Evolutionary conservation across 2,888 invertebrate genomes (phyloP).

Genomic region (Amorpha juglandis): DNA sequence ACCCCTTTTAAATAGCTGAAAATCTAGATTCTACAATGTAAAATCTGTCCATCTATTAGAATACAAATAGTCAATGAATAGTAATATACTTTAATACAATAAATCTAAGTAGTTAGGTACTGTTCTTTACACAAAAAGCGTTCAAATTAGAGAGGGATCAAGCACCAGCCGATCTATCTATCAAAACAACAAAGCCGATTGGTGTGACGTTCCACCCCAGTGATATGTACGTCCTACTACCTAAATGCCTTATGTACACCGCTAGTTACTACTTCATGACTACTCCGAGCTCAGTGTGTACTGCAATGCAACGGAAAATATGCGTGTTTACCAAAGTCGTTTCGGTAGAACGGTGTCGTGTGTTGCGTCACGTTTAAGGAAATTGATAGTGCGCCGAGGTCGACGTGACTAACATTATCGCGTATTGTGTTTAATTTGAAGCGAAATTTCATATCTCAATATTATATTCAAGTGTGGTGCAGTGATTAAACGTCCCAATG

Average conservation of each 20-base stretch:
- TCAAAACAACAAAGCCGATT: constrained; percentile 84
- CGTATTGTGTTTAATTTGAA: constrained; percentile 69
- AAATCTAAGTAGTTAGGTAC: constrained; percentile 31
- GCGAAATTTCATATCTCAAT: constrained; percentile 54
- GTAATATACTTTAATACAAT: constrained; percentile 33
- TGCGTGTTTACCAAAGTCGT: constrained; percentile 85
- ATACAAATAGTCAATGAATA: constrained; percentile 38
- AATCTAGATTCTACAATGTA: constrained; percentile 14
- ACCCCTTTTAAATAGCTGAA: neutral
- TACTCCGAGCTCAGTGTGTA: constrained; percentile 85
- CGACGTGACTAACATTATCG: constrained; percentile 81
- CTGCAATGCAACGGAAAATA: constrained; percentile 85
- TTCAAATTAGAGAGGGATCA: constrained; percentile 71
- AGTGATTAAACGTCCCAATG: constrained; percentile 64
- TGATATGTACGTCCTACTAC: constrained; percentile 84
- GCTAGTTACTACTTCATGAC: constrained; percentile 85
- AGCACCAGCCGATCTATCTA: constrained; percentile 82
- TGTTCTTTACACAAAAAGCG: constrained; percentile 52
- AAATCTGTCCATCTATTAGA: neutral
- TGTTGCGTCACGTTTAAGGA: constrained; percentile 84
- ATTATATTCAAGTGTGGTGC: constrained; percentile 58
- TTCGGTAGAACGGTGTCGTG: constrained; percentile 84
- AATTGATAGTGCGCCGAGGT: constrained; percentile 83
- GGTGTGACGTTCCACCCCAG: constrained; percentile 84
- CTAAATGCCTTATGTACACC: constrained; percentile 85